Evolutionary conservation across 2,888 invertebrate species (phyloP).

Genomic region (Drosophila picticornis): DNA sequence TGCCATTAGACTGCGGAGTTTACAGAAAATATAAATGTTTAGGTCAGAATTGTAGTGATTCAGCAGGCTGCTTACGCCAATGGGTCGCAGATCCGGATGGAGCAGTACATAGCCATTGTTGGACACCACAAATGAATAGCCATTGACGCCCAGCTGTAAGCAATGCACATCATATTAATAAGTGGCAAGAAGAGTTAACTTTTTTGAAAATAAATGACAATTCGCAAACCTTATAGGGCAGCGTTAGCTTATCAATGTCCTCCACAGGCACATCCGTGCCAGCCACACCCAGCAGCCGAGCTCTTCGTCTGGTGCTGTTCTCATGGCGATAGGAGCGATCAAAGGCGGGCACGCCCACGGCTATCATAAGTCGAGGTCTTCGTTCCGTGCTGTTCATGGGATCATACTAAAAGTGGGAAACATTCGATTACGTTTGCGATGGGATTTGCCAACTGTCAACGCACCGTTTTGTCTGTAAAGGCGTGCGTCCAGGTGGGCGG

Average conservation of each 20-base stretch:
- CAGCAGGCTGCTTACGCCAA: slow-evolving; percentile 87
- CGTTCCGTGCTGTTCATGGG: slow-evolving; percentile 62
- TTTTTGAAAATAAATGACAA: neutral
- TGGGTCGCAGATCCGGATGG: slow-evolving; percentile 96
- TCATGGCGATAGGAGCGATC: slow-evolving; percentile 89
- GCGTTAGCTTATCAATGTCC: slow-evolving; percentile 94
- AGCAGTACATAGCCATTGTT: slow-evolving; percentile 98
- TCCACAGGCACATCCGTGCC: slow-evolving; percentile 94
- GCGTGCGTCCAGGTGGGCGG: slow-evolving; percentile 98
- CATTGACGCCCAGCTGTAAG: slow-evolving; percentile 95
- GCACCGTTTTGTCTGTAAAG: slow-evolving; percentile 94
- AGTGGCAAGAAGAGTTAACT: neutral
- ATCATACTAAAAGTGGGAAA: slow-evolving; percentile 70
- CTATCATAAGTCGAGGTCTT: slow-evolving; percentile 90
- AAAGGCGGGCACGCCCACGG: slow-evolving; percentile 96
- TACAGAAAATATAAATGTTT: neutral
- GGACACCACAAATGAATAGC: slow-evolving; percentile 97
- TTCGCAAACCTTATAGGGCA: slow-evolving; percentile 92
- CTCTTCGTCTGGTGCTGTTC: slow-evolving; percentile 84
- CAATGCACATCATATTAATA: neutral
- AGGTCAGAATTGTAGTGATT: neutral
- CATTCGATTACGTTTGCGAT: neutral
- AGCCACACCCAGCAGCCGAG: slow-evolving; percentile 96
- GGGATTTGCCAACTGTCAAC: neutral
- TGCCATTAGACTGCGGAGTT: slow-evolving; percentile 66